Evolutionary conservation across 64 coral and sea anemone genomes (phyloP).

Genomic region (Dendronephthya gigantea): DNA sequence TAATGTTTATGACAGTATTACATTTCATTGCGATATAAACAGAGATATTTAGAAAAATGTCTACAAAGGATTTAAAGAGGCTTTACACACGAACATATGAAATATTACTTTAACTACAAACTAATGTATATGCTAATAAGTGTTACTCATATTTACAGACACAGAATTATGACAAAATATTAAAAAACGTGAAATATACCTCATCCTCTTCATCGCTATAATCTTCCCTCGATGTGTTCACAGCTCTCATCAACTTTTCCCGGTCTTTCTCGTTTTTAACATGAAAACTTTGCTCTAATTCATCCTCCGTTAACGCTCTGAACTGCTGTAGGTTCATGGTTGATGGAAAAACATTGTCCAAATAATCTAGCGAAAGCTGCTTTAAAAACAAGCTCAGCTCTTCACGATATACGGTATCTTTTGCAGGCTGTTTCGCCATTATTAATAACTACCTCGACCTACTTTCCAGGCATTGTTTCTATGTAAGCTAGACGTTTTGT

Average conservation of each 20-base stretch:
- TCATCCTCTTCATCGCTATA: constrained; percentile 11
- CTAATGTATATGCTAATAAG: neutral
- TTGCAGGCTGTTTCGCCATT: neutral
- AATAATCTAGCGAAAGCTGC: neutral
- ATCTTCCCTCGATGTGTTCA: constrained; percentile 7
- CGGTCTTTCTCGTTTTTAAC: constrained; percentile 13
- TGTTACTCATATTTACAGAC: neutral
- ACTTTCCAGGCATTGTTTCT: neutral
- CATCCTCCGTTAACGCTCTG: neutral
- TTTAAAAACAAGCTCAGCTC: constrained; percentile 13
- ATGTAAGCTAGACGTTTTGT: neutral
- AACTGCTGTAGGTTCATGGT: constrained; percentile 10
- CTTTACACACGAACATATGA: neutral
- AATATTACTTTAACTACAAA: neutral
- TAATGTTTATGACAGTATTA: neutral
- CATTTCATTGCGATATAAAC: neutral
- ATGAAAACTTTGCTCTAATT: neutral
- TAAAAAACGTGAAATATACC: neutral
- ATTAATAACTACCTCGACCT: neutral
- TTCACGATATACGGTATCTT: neutral
- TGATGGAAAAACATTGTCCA: constrained; percentile 6
- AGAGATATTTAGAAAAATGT: neutral
- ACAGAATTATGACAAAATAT: neutral
- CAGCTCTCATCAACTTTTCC: neutral
- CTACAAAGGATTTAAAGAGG: neutral